phyloP scores from a whole-genome alignment of 2,113 vertebrate genomes.

The Mormoops blainvillei region DNA sequence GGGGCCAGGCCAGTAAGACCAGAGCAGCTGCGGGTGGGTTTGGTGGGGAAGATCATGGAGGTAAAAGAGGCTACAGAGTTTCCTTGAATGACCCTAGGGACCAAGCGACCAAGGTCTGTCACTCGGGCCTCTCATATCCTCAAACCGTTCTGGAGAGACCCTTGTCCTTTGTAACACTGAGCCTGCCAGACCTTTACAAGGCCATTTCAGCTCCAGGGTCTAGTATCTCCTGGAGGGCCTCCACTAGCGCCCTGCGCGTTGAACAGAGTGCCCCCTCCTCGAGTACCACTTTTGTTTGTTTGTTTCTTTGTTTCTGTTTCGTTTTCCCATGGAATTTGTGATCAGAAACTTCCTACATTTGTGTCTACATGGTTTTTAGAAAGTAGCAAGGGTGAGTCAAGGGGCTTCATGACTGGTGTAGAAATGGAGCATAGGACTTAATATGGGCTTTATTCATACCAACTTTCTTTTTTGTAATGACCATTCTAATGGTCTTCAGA shows the following conservation, averaged over 20 bases:
- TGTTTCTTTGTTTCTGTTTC: too few relatives aligned
- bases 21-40: not conserved
- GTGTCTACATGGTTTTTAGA: not conserved
- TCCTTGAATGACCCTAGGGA: not conserved
- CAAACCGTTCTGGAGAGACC: not conserved
- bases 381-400: not conserved
- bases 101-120: not conserved
- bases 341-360: not conserved
- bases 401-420: not conserved
- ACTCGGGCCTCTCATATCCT: not conserved
- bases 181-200: not conserved
- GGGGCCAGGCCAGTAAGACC: not conserved
- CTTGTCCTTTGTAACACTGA: not conserved
- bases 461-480: too few relatives aligned
- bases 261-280: not conserved
- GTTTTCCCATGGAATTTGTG: not conserved
- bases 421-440: too few relatives aligned
- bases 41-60: not conserved
- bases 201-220: too few relatives aligned
- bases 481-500: too few relatives aligned
- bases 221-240: not conserved
- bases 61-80: not conserved
- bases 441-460: too few relatives aligned
- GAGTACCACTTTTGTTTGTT: fast-evolving
- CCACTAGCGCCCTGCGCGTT: not conserved